Percentiles rank a stretch among this genome's conserved stretches.
Conservation (phyloP, 2,113 vertebrate genomes). For the Bungarus multicinctus region DNA sequence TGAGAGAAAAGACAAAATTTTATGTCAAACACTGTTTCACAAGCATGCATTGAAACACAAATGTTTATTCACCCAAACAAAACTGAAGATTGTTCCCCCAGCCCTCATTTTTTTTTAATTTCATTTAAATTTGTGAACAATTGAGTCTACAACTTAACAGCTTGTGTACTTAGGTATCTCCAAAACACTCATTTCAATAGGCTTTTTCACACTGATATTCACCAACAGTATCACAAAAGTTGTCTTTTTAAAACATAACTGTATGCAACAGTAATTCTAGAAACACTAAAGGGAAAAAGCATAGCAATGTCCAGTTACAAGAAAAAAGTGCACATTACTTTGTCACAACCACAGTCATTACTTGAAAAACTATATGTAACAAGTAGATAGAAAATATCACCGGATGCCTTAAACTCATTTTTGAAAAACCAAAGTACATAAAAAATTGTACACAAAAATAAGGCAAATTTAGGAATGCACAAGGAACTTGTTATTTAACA, state of each 20-base stretch:
- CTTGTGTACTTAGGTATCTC: conserved; percentile 78
- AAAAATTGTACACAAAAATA: conserved; percentile 81
- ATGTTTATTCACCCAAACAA: conserved; percentile 85
- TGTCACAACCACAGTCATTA: conserved; percentile 88
- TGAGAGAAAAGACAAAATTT: conserved; percentile 20
- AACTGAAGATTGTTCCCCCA: conserved; percentile 80
- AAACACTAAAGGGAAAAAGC: conserved; percentile 85
- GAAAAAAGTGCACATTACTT: conserved; percentile 86
- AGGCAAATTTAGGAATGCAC: conserved; percentile 85
- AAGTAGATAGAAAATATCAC: conserved; percentile 83
- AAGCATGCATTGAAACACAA: conserved; percentile 76
- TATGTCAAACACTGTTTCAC: conserved; percentile 57
- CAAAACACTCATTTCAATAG: conserved; percentile 85
- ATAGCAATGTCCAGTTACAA: conserved; percentile 87
- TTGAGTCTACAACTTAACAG: conserved; percentile 73
- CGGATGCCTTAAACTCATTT: conserved; percentile 78
- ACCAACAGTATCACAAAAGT: conserved; percentile 89
- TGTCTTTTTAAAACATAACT: conserved; percentile 72
- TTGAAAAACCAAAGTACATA: conserved; percentile 76
- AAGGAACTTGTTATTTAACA: conserved; percentile 75
- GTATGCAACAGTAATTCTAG: conserved; percentile 85
- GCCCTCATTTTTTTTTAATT: conserved; percentile 77
- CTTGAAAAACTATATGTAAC: conserved; percentile 84
- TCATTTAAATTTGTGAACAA: conserved; percentile 79
- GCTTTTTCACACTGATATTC: conserved; percentile 86